These are phyloP conservation scores for Drosophila melanogaster DNA, from an alignment of 1,140 invertebrate species.

Conservation along the genomic window Release_6_plus_ISO1_MT NC_004354.4:14131501-14132000, in stretches of 20 bases:
- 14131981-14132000: neutral
- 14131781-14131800: too few species aligned
- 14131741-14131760: conserved; percentile 16
- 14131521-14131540: conserved; percentile 73
- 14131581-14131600: neutral
- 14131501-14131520: conserved; percentile 83
- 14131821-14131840: too few species aligned
- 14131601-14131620: conserved; percentile 35
- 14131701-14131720: neutral
- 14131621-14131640: conserved; percentile 35
- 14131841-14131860: too few species aligned
- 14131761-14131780: neutral
- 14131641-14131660: conserved; percentile 12
- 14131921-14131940: too few species aligned
- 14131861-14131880: too few species aligned
- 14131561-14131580: conserved; percentile 40
- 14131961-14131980: neutral
- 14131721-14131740: neutral
- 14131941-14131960: neutral
- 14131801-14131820: too few species aligned
- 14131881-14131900: too few species aligned
- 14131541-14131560: conserved; percentile 76
- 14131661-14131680: conserved; percentile 4
- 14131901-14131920: too few species aligned
- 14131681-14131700: conserved; percentile 14